Percentiles rank a stretch among this genome's conserved stretches.
Conservation (phyloP, 2,113 vertebrate genomes). For the Protobothrops mucrosquamatus region DNA sequence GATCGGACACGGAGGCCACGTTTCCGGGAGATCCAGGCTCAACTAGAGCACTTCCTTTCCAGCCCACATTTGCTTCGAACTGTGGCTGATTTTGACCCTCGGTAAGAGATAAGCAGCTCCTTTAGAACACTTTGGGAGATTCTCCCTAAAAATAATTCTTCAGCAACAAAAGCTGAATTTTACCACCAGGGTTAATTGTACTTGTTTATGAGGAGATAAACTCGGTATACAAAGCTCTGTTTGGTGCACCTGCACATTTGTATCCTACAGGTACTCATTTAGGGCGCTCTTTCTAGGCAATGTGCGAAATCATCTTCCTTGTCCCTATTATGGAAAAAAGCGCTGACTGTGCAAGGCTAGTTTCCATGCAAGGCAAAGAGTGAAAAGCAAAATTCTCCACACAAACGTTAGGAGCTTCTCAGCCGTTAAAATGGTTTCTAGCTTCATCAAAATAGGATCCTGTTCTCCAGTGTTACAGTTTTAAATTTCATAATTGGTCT, state of each 20-base stretch:
- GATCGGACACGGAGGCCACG: conserved; percentile 65
- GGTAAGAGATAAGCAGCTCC: conserved; percentile 49
- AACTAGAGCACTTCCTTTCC: conserved; percentile 71
- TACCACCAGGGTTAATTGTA: background rate
- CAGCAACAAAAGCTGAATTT: background rate
- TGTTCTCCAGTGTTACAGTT: background rate
- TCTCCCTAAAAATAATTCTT: background rate
- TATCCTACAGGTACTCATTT: background rate
- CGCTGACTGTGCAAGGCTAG: background rate
- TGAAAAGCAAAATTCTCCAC: fast-evolving
- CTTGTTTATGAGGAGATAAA: background rate
- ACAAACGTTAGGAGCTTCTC: background rate
- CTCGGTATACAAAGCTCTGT: background rate
- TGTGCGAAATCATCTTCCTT: background rate
- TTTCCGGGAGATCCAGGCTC: conserved; percentile 72
- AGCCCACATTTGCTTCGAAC: conserved; percentile 72
- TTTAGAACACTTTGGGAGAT: background rate
- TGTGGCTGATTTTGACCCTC: conserved; percentile 75
- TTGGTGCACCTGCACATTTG: background rate
- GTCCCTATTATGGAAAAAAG: background rate
- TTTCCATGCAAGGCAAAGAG: background rate
- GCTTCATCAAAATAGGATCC: background rate
- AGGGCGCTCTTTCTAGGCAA: background rate
- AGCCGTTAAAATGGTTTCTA: background rate
- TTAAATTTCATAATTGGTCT: background rate